Evolutionary conservation across 2,888 invertebrate species (phyloP), one percentile per base, ranked within the genome.

Genomic region (Acanthosepion lycidas): DNA sequence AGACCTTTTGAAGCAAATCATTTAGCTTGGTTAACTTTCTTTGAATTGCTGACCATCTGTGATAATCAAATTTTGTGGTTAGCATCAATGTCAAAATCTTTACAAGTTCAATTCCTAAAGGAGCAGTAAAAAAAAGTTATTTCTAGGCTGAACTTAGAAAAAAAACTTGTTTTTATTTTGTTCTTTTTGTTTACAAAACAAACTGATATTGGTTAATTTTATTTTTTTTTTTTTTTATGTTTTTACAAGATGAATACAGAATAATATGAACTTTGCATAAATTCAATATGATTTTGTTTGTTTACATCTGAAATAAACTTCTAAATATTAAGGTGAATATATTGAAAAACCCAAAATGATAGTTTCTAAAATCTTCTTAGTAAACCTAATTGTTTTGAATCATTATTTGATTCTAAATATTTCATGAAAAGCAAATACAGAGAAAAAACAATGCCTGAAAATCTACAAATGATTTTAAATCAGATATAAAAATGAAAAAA

Each of bases 41-140:
- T 78, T 78, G 78, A n/a, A 78, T 78, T 78, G 18, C 78, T 78
- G n/a, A 78, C 78, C 78, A 78, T 78, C 59, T 59, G 59, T 59
- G 59, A n/a, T n/a, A 78, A 78, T 78, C 78, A 78, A 78, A 78
- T 78, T 78, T 78, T n/a, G 78, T n/a, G n/a, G n/a, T n/a, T 78
- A 33, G 78, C n/a, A 78, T 78, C 78, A 78, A 78, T 78, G 78
- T 78, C 78, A n/a, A 78, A 78, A 78, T 78, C 12, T n/a, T 78
- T 78, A 78, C 78, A n/a, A 78, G 78, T 78, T 78, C 78, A 78
- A 78, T n/a, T 33, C n/a, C n/a, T 33, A 33, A 78, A 78, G 33
- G 78, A n/a, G 33, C 78, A 78, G 33, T 78, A 78, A 78, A n/a
- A 78, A 78, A n/a, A 78, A n/a, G 28, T 6, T 78, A n/a, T 78